phyloP scores from a whole-genome alignment of 2,113 vertebrate genomes.

The Macquaria ambigua region DNA sequence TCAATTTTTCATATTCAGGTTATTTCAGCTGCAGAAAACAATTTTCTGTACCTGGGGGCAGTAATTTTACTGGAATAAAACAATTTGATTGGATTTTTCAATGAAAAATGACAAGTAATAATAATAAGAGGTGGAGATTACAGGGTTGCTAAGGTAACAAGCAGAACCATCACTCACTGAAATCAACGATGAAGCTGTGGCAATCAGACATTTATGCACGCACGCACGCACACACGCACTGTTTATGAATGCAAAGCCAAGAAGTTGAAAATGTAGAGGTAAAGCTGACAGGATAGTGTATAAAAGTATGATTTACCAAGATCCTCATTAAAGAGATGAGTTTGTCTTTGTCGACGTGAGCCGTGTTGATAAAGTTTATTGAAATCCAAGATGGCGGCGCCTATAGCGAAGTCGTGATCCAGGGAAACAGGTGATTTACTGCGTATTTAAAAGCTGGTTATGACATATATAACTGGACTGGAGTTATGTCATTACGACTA shows the following conservation, averaged over 20 bases:
- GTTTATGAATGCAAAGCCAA: neutral
- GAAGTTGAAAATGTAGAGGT: neutral
- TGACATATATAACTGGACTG: neutral
- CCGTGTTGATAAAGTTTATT: conserved; percentile 84
- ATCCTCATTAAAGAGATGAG: neutral
- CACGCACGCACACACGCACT: neutral
- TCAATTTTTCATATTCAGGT: neutral
- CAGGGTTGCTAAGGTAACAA: conserved; percentile 4
- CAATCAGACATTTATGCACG: neutral
- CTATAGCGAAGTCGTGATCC: conserved; percentile 51
- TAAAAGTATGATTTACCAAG: too few species aligned
- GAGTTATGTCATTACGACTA: neutral
- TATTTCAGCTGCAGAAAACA: neutral
- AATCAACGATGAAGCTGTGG: neutral
- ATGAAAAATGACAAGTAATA: neutral
- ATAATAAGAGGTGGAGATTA: neutral
- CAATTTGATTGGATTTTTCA: neutral
- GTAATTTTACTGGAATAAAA: neutral
- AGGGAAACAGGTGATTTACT: conserved; percentile 29
- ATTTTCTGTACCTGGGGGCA: neutral
- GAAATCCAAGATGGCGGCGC: conserved; percentile 84
- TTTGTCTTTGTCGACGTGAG: conserved; percentile 19
- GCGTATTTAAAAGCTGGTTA: conserved; percentile 23
- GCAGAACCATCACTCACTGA: neutral
- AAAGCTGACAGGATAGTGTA: neutral